These are phyloP conservation scores for Limnephilus lunatus DNA, from an alignment of 2,888 invertebrate species.

Conservation along the genomic window DNA sequence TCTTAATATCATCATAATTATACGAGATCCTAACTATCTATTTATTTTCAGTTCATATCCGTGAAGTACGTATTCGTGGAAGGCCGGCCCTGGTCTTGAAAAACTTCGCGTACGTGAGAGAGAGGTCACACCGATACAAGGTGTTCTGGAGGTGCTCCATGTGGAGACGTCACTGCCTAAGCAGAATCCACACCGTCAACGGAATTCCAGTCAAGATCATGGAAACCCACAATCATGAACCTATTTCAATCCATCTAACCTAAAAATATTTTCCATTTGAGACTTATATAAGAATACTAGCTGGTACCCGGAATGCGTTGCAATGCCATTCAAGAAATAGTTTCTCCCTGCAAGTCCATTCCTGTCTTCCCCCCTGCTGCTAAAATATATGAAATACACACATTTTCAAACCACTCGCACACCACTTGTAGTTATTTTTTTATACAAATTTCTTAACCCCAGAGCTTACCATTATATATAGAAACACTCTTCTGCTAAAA, in stretches of 20 bases:
- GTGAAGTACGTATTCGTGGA: not conserved
- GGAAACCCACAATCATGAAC: conserved; percentile 34
- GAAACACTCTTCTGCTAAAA: too few species aligned
- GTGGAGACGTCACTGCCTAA: conserved; percentile 21
- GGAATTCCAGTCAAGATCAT: not conserved
- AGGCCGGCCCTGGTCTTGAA: conserved; percentile 16
- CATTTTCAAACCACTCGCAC: too few species aligned
- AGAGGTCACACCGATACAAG: not conserved
- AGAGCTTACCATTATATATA: too few species aligned
- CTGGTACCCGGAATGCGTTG: too few species aligned
- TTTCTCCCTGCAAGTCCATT: too few species aligned
- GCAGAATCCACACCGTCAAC: conserved; percentile 37
- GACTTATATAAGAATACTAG: too few species aligned
- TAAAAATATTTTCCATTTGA: not conserved
- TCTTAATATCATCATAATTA: not conserved
- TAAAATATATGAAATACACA: too few species aligned
- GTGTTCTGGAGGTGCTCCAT: conserved; percentile 37
- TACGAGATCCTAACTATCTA: not conserved
- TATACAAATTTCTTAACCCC: too few species aligned
- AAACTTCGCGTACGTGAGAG: conserved; percentile 5
- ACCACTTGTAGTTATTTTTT: too few species aligned
- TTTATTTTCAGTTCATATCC: not conserved
- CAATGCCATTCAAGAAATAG: too few species aligned
- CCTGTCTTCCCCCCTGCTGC: too few species aligned
- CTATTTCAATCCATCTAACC: not conserved